Percentiles rank a stretch among this genome's conserved stretches.
phyloP scores from a whole-genome alignment of 2,888 invertebrate species.

The Ornithoptera alexandrae region DNA sequence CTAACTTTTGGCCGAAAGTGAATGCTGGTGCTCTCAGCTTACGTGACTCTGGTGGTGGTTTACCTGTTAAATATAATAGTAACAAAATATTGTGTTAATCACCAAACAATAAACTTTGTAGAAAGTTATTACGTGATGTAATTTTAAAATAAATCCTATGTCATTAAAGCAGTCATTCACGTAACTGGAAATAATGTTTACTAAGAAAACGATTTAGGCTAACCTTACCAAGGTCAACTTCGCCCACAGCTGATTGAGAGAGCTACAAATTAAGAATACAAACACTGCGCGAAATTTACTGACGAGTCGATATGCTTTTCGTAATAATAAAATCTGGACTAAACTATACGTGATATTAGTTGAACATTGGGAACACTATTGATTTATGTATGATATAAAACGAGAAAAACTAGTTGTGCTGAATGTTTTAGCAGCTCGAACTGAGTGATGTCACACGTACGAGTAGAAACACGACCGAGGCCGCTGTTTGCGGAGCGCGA shows the following conservation, averaged over 20 bases:
- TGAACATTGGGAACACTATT: neutral
- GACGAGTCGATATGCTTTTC: neutral
- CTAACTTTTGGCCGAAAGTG: slow-evolving; percentile 87
- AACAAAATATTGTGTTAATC: no score
- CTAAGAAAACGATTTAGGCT: neutral
- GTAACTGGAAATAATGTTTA: neutral
- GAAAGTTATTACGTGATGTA: neutral
- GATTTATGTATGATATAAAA: slow-evolving; percentile 37
- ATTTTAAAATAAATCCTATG: neutral
- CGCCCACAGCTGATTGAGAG: slow-evolving; percentile 50
- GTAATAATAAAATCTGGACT: neutral
- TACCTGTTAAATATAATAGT: slow-evolving; percentile 74
- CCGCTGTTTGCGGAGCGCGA: slow-evolving; percentile 49
- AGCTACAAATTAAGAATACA: slow-evolving; percentile 34
- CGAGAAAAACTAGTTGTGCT: slow-evolving; percentile 38
- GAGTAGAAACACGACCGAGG: slow-evolving; percentile 64
- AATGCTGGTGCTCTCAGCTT: slow-evolving; percentile 89
- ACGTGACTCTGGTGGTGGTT: slow-evolving; percentile 87
- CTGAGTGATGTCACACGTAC: slow-evolving; percentile 68
- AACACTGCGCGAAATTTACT: slow-evolving; percentile 10
- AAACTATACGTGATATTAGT: neutral
- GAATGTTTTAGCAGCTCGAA: slow-evolving; percentile 36
- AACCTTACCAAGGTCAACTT: slow-evolving; percentile 51
- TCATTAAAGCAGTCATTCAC: neutral
- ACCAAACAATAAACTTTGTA: neutral